Conservation (phyloP, 2,888 invertebrate genomes). For the Ellobium chinense region DNA sequence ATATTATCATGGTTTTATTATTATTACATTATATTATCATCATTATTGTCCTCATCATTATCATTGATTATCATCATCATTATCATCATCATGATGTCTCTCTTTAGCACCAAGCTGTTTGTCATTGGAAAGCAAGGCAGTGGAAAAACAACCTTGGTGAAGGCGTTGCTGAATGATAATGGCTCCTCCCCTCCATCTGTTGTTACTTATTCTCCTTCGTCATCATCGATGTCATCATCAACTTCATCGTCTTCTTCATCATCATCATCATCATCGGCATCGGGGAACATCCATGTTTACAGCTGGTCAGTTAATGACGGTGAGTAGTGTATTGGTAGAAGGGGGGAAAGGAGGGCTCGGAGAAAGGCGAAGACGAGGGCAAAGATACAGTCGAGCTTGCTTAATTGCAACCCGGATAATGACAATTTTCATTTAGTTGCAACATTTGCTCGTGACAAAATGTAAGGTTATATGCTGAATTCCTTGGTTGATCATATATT, state of each 20-base stretch:
- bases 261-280: background rate
- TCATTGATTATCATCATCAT: too few species aligned
- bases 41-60: too few species aligned
- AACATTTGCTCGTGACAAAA: too few species aligned
- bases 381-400: background rate
- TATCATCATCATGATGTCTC: too few species aligned
- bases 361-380: background rate
- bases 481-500: too few species aligned
- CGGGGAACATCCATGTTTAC: background rate
- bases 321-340: background rate
- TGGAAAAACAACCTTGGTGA: constrained; percentile 21
- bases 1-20: too few species aligned
- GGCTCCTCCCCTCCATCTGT: background rate
- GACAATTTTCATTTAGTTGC: too few species aligned
- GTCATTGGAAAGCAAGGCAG: background rate
- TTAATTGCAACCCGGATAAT: too few species aligned
- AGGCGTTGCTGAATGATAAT: background rate
- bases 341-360: background rate
- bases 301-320: background rate
- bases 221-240: background rate
- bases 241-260: background rate
- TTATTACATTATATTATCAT: too few species aligned
- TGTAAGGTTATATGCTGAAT: too few species aligned
- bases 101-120: constrained; percentile 4
- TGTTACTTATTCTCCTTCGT: too few species aligned